Conservation (phyloP, 2,888 invertebrate species). For the Pharmacophagus antenor region DNA sequence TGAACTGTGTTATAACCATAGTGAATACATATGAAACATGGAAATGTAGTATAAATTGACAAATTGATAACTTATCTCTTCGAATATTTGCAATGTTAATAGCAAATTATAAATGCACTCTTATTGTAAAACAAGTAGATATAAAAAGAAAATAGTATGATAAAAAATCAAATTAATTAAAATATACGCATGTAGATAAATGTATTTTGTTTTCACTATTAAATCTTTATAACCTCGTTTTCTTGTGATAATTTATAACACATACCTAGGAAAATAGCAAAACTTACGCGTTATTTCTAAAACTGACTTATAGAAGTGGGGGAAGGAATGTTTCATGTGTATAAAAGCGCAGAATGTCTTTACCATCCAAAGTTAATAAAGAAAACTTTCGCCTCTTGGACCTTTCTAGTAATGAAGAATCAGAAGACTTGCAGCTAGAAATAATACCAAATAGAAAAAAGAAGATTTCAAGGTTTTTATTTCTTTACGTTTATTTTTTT, state of each 20-base stretch:
- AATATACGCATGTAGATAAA: background rate
- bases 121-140: background rate
- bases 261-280: background rate
- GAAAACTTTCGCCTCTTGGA: slow-evolving; percentile 84
- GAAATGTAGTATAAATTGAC: slow-evolving; percentile 14
- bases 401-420: slow-evolving; percentile 82
- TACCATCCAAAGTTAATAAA: slow-evolving; percentile 75
- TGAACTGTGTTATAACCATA: background rate
- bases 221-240: slow-evolving; percentile 2
- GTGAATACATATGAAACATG: background rate
- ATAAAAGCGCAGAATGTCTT: slow-evolving; percentile 56
- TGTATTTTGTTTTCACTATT: slow-evolving; percentile 9
- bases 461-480: slow-evolving; percentile 76
- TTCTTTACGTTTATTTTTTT: background rate
- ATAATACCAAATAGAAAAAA: slow-evolving; percentile 80
- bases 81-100: slow-evolving; percentile 1
- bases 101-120: background rate
- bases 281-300: background rate
- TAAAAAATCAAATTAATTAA: background rate
- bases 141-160: background rate
- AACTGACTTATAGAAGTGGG: slow-evolving; percentile 18
- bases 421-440: slow-evolving; percentile 81
- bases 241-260: background rate
- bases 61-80: slow-evolving; percentile 3
- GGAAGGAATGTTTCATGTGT: slow-evolving; percentile 59